Evolutionary conservation across 1,140 invertebrate genomes (phyloP), one percentile per base, ranked within the genome.

Genomic region (Metaphire vulgaris): DNA sequence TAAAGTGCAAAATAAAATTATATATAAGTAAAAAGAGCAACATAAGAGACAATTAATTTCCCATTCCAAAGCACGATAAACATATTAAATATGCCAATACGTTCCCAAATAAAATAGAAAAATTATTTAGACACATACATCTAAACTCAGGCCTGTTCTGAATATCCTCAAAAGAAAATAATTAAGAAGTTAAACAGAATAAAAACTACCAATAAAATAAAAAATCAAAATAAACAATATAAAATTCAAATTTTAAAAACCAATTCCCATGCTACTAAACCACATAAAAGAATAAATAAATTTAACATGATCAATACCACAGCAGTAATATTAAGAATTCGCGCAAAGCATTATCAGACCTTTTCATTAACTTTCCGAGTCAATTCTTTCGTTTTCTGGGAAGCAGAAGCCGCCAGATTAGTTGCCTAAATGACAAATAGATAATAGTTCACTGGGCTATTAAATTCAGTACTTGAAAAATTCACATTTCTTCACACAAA

Each of bases 301-400:
- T 26, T 33, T 32, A 32, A 72, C 32, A 14, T 21, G 29, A 72
- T 33, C 70, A 31, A 26, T 33, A 33, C 31, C 29, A 2, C 69
- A 70, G 2, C 70, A 72, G 26, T 14, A 26, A 28, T 33, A 31
- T 32, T 32, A 72, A 34, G 16, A 34, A 31, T 32, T 33, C 0
- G 26, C 32, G 70, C 30, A n/a, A 72, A 32, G 2, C 32, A n/a
- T 32, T 14, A 31, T 16, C 28, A 72, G 32, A 76, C 74, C 69
- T 76, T 76, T 70, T 76, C 74, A 33, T 76, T 76, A 34, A 76
- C 74, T n/a, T 34, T 28, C 33, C 34, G 32, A 21, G 67, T 66
- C 6, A 76, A 56, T 69, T 76, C 74, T 34, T 76, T 76, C 33
- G 74, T 69, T 56, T 76, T 76, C 74, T 76, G 74, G 21, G 74